Evolutionary conservation across 2,113 vertebrate species (phyloP).

Genomic region (Trematocara marginatum): DNA sequence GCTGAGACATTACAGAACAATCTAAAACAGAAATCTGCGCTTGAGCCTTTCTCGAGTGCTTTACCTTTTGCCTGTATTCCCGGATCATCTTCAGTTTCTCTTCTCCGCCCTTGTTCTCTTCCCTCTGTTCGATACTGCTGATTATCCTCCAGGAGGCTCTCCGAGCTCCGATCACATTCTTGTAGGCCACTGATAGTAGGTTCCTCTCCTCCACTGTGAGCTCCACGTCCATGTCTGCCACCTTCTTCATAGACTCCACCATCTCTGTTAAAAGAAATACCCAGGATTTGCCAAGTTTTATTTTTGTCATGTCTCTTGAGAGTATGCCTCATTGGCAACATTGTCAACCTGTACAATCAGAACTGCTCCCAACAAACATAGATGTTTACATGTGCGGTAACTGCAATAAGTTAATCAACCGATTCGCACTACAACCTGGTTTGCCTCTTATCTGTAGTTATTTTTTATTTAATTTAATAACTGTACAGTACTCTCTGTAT

Average conservation of each 20-base stretch:
- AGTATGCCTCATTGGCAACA: background rate
- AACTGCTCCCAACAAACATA: no score
- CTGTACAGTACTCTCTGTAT: no score
- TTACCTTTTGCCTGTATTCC: slow-evolving; percentile 97
- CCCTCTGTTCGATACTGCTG: slow-evolving; percentile 98
- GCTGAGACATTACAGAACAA: background rate
- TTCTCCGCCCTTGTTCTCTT: slow-evolving; percentile 92
- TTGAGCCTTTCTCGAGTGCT: background rate
- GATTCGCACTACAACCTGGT: no score
- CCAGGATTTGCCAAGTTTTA: background rate
- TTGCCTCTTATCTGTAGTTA: no score
- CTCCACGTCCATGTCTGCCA: slow-evolving; percentile 93
- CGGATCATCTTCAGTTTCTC: slow-evolving; percentile 98
- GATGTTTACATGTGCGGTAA: no score
- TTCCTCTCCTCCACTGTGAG: slow-evolving; percentile 98
- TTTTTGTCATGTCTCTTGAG: background rate
- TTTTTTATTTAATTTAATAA: no score
- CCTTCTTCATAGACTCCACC: slow-evolving; percentile 97
- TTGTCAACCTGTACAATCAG: background rate
- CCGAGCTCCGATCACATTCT: slow-evolving; percentile 97
- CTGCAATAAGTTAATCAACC: no score
- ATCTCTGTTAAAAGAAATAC: slow-evolving; percentile 79
- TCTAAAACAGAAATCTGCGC: background rate
- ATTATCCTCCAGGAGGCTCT: slow-evolving; percentile 99
- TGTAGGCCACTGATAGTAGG: slow-evolving; percentile 96